These are phyloP conservation scores for Ciconia maguari DNA, from an alignment of 2,113 vertebrate species.

Conservation along the genomic window DNA sequence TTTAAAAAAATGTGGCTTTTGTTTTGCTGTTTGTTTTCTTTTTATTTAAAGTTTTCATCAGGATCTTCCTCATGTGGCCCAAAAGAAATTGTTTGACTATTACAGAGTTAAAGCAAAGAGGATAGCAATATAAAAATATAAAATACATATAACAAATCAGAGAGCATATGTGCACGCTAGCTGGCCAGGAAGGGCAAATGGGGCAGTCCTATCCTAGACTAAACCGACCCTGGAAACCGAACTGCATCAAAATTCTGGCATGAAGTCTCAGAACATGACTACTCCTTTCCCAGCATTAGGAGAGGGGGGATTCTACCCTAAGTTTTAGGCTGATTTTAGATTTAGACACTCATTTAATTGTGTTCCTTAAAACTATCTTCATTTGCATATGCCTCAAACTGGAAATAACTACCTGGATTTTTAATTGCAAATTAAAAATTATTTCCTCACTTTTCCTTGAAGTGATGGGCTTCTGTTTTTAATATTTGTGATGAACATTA, in stretches of 20 bases:
- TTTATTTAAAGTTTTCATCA: background rate
- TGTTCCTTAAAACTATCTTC: background rate
- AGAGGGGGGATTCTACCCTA: background rate
- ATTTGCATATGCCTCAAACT: background rate
- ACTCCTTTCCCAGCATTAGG: background rate
- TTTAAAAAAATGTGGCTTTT: background rate
- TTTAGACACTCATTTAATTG: background rate
- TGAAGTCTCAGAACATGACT: background rate
- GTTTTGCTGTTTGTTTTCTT: background rate
- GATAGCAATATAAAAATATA: background rate
- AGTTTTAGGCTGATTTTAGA: background rate
- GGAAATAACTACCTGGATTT: background rate
- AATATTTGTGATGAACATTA: background rate
- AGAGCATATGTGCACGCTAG: fast-evolving
- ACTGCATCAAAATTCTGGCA: background rate
- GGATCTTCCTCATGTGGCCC: background rate
- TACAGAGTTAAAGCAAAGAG: background rate
- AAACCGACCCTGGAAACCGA: background rate
- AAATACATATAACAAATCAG: background rate
- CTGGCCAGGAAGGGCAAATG: background rate
- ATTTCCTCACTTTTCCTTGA: background rate
- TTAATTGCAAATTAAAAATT: background rate
- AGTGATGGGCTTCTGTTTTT: background rate
- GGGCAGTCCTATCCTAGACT: background rate
- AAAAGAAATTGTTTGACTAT: background rate